Evolutionary conservation across 2,888 invertebrate genomes (phyloP).

Genomic region (Drosophila peninsularis): DNA sequence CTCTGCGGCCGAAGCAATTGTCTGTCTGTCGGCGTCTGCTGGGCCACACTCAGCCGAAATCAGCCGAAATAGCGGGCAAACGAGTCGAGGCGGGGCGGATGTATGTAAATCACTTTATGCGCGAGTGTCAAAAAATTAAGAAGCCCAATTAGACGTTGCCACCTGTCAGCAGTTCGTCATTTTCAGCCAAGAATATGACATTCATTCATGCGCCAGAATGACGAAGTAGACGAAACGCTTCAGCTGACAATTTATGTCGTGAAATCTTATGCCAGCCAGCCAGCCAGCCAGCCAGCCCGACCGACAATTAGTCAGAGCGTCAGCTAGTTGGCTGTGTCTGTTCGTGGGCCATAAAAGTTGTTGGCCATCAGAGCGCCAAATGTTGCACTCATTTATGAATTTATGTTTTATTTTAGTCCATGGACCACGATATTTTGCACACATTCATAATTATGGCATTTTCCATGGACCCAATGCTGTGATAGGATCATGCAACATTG

Average conservation of each 20-base stretch:
- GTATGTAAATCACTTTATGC: constrained; percentile 67
- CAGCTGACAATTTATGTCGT: constrained; percentile 41
- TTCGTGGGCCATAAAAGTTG: constrained; percentile 36
- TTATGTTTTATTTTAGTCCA: constrained; percentile 52
- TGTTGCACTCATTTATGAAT: constrained; percentile 48
- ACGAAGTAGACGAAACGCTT: constrained; percentile 65
- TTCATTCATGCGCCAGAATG: constrained; percentile 74
- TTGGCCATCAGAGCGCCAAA: constrained; percentile 30
- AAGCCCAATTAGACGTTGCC: constrained; percentile 85
- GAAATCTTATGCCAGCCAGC: constrained; percentile 24
- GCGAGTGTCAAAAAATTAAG: constrained; percentile 80
- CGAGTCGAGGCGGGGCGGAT: constrained; percentile 7
- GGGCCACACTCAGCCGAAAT: not conserved
- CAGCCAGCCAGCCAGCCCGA: not conserved
- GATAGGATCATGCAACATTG: constrained; percentile 2
- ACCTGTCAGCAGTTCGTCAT: constrained; percentile 85
- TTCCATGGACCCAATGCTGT: constrained; percentile 22
- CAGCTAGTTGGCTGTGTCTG: not conserved
- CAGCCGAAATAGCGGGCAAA: constrained; percentile 4
- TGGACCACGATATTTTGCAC: constrained; percentile 25
- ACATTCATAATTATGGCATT: constrained; percentile 24
- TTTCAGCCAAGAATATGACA: constrained; percentile 78
- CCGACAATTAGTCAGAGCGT: constrained; percentile 8
- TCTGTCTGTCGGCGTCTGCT: constrained; percentile 40
- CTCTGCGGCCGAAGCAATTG: constrained; percentile 64